phyloP scores from a whole-genome alignment of 53 echinoderm and acorn worm genomes.

The Echinometra lucunter region DNA sequence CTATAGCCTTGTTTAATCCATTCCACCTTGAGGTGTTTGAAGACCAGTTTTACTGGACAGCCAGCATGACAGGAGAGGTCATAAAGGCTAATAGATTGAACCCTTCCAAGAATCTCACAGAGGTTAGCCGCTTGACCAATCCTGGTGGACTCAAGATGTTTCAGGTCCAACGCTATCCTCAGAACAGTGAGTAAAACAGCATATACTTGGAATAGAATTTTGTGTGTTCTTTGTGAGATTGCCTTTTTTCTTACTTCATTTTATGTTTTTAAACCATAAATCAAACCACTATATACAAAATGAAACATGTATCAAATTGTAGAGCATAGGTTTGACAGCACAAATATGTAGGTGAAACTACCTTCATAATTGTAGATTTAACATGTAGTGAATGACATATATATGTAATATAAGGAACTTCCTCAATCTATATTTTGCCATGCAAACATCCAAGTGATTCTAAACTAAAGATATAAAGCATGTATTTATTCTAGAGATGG shows the following conservation, averaged over 20 bases:
- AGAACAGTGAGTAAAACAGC: slow-evolving; percentile 34
- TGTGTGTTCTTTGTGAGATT: not conserved
- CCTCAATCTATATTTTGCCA: no score
- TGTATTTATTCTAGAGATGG: not conserved
- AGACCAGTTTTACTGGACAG: slow-evolving; percentile 56
- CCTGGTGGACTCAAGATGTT: slow-evolving; percentile 60
- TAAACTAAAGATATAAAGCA: not conserved
- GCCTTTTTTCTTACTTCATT: no score
- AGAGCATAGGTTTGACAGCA: no score
- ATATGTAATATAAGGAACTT: no score
- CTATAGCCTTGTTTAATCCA: slow-evolving; percentile 39
- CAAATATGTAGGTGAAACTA: no score
- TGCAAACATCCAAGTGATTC: no score
- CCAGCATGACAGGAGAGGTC: slow-evolving; percentile 52
- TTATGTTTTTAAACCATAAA: no score
- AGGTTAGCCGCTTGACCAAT: slow-evolving; percentile 9
- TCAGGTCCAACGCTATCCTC: slow-evolving; percentile 45
- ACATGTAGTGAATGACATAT: no score
- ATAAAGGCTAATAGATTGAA: slow-evolving; percentile 6
- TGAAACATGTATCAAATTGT: no score
- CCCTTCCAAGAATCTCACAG: slow-evolving; percentile 49
- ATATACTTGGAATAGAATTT: not conserved
- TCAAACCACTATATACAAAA: no score
- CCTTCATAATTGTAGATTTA: no score
- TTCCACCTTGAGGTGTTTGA: slow-evolving; percentile 66